phyloP scores from a whole-genome alignment of 2,888 invertebrate species.

The Lampropteryx suffumata region DNA sequence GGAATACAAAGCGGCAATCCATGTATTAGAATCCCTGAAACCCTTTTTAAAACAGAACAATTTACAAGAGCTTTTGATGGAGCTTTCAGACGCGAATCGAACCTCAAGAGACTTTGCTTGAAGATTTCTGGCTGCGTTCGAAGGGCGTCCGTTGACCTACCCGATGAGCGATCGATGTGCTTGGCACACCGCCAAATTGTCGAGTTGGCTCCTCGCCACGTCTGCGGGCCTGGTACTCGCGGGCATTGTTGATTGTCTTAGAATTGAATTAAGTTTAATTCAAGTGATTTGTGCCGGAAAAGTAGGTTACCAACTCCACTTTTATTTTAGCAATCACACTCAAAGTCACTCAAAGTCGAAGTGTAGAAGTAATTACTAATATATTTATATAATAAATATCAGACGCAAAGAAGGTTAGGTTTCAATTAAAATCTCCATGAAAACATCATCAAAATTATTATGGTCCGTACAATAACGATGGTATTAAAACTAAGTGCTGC shows the following conservation, averaged over 20 bases:
- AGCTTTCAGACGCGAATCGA: background rate
- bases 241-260: constrained; percentile 12
- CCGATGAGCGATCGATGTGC: constrained; percentile 55
- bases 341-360: too few relatives aligned
- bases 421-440: background rate
- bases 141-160: constrained; percentile 52
- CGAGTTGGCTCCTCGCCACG: constrained; percentile 45
- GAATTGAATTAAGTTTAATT: constrained; percentile 19
- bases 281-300: constrained; percentile 15
- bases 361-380: too few relatives aligned
- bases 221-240: constrained; percentile 28
- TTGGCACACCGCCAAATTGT: constrained; percentile 46
- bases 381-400: background rate
- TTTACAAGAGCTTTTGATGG: background rate
- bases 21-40: background rate
- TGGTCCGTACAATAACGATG: constrained; percentile 7
- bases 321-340: too few relatives aligned
- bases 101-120: background rate
- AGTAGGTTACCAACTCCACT: background rate
- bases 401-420: background rate
- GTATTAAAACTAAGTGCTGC: background rate
- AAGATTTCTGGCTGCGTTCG: constrained; percentile 34
- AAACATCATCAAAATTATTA: constrained; percentile 6
- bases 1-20: background rate
- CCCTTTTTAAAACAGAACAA: constrained; percentile 6